Evolutionary conservation across 2,797 vertebrate species (phyloP), one percentile per base, ranked within the genome.

Genomic region (Arrhamphus sclerolepis): DNA sequence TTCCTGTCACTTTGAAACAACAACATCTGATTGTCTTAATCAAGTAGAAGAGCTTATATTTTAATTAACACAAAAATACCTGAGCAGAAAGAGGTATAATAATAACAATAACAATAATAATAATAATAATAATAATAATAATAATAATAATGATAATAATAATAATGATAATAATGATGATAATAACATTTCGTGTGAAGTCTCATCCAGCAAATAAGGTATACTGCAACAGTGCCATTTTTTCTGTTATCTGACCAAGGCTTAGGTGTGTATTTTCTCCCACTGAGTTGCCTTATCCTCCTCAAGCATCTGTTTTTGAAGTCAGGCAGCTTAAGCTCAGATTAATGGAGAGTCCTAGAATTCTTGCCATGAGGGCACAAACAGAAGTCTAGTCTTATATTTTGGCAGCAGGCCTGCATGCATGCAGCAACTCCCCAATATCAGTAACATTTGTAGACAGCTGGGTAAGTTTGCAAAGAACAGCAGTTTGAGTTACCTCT

Each of bases 281-380:
- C 70, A 80, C 85, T 34, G 86, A 69, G 88, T 75, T 67, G 70
- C 74, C 86, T 92, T 90, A 91, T 92, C 87, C 87, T 78, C 58
- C 74, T 82, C 71, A 70, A 88, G 82, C 90, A 91, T 91, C 89
- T 90, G 90, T 83, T 86, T 87, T 76, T 75, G 80, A 88, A 89
- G 82, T 81, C 65, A 57, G 79, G 75, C 74, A 81, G 87, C 87
- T 91, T 89, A 90, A 83, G 85, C 74, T 52, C 75, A 87, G 89
- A 89, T 92, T 90, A 91, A 91, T 81, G 75, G 73, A 72, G 80
- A 86, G 81, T 87, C 80, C 82, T 66, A 47, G 75, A 86, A 83
- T 80, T 86, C 75, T 80, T 71, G 71, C 81, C 61, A 65, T 29
- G 49, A 76, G 85, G 80, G 77, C 78, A 81, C 57, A 70, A 85